Base-by-base conservation (phyloP, 2,113 vertebrate genomes). In the Tretioscincus oriximinensis region DNA sequence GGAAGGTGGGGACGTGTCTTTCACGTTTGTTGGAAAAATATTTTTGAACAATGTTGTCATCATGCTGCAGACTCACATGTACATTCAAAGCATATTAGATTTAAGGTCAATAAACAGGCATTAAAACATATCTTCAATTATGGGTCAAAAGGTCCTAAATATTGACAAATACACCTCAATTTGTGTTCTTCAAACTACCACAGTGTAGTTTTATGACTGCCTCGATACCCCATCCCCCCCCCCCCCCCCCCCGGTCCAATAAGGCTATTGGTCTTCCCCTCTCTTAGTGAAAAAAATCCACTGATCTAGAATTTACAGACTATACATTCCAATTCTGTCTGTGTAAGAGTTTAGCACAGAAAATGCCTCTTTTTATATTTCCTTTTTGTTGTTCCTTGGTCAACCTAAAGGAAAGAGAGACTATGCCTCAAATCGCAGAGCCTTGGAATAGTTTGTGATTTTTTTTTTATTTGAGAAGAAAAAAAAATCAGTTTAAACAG, bases 261-360 rank as follows among this genome's bases (percentile, higher is more conserved):
- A 95, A 96, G 95, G 95, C 94, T 95, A 94, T 94, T 91, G 12
- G 83, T 90, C 93, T 93, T 92, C 58, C 88, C 89, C 88, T 88
- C 88, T 92, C 94, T 92, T 91, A 20, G 61, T 31, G 31, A 45
- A 67, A 26, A 84, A 85, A 85, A 91, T 75, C 92, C 90, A 76
- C 95, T 94, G 94, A 93, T 93, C 92, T 91, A 93, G 86, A 93
- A 90, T 90, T 92, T 89, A 84, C 88, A 90, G 80, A 87, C 92
- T 94, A 68, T 45, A 92, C 84, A 92, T 93, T 93, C 93, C 87
- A 90, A 88, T 90, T 92, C 93, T 91, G 93, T 92, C 90, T 88
- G 79, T 86, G 87, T 88, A 91, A 88, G 88, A 87, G 84, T 88
- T 87, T 87, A 73, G 87, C 84, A 90, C 86, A 87, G 89, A 76